A percentile compares a stretch with the other conserved stretches of the same genome.
Conservation (phyloP, 2,888 invertebrate genomes). For the Scaptomyza caliginosa region DNA sequence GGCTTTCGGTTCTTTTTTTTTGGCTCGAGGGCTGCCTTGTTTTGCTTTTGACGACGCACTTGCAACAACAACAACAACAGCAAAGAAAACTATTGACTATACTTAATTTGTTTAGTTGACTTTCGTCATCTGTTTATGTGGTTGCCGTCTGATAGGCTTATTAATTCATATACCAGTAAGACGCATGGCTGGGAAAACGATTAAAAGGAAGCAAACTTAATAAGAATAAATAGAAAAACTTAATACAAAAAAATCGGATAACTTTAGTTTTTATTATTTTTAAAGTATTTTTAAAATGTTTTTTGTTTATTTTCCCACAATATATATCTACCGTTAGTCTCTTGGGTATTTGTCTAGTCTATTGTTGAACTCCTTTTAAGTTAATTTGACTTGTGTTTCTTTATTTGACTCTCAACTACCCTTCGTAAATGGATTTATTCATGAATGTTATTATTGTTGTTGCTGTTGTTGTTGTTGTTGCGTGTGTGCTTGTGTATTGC, state of each 20-base stretch:
- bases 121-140: slow-evolving; percentile 59
- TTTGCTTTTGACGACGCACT: slow-evolving; percentile 42
- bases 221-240: background rate
- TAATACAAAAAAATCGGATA: too few species aligned
- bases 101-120: slow-evolving; percentile 57
- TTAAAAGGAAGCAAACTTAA: background rate
- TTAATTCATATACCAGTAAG: slow-evolving; percentile 46
- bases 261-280: too few species aligned
- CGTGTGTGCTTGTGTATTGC: slow-evolving; percentile 43
- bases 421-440: slow-evolving; percentile 61
- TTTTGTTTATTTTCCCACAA: background rate
- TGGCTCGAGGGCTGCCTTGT: slow-evolving; percentile 30
- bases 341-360: slow-evolving; percentile 26
- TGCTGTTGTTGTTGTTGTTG: slow-evolving; percentile 11
- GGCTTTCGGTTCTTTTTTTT: slow-evolving; percentile 24
- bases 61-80: slow-evolving; percentile 25
- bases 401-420: slow-evolving; percentile 64
- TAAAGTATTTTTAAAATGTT: background rate
- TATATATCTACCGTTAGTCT: background rate
- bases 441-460: slow-evolving; percentile 30
- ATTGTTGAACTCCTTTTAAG: background rate
- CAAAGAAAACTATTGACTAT: slow-evolving; percentile 22
- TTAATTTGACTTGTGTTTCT: slow-evolving; percentile 40
- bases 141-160: slow-evolving; percentile 26
- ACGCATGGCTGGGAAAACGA: background rate